Base-by-base conservation (phyloP, 2,888 invertebrate species). In the Microplitis deprimator region DNA sequence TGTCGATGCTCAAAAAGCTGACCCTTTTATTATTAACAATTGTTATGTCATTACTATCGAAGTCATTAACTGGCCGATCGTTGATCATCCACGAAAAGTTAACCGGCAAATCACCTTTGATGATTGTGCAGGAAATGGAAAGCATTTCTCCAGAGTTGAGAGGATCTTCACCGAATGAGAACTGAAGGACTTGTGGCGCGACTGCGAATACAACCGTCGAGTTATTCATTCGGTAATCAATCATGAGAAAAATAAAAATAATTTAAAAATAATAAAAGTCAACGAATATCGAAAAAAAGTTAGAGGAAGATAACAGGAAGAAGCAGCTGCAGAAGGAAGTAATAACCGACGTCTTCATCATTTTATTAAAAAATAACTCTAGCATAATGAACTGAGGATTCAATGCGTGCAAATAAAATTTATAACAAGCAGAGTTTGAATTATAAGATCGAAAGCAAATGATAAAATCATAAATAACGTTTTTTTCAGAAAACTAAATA, bases 41-140 rank as follows among this genome's bases (percentile, higher is more conserved):
- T 85, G 93, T 91, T 87, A 93, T 92, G 86, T 93, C 93, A 84
- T 92, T 89, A 84, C 92, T 91, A 79, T 83, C 83, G 73, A 84
- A 81, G 79, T 84, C 83, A 73, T 67, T 68, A 77, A 89, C 89
- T 79, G 91, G 92, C 88, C 91, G 89, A 82, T 92, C 91, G 89
- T 96, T 94, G 88, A 95, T 94, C 85, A 92, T 92, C 96, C 96
- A 96, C 72, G 91, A 92, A 77, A 96, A 93, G 81, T 92, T 92
- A 78, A 96, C 91, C 71, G 92, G 92, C 68, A 88, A 87, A 86
- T 94, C 94, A 41, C 94, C 93, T 83, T 92, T 92, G 81, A 92
- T 90, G 82, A 93, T 91, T 60, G 92, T 91, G 85, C 93, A 93
- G 83, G 92, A 91, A 16, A 93, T 91, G 80, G 92, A 92, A 72